These are phyloP conservation scores for Coecobrya sp. DNA, from an alignment of 2,888 invertebrate genomes.

Conservation along the genomic window DNA sequence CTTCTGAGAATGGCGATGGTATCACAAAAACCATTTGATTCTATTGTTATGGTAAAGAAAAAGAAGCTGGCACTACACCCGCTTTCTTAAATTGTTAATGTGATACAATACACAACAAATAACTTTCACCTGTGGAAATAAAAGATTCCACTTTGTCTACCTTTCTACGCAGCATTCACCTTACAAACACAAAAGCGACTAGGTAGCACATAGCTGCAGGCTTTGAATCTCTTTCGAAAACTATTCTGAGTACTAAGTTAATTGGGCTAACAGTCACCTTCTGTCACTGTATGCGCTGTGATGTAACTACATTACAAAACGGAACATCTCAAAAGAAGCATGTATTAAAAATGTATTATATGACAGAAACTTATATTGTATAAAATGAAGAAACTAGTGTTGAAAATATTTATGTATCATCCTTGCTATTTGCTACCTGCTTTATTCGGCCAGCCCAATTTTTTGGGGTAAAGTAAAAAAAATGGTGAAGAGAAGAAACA, in stretches of 20 bases:
- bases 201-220: no score
- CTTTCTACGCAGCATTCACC: not conserved
- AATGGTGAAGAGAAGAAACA: not conserved
- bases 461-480: slow-evolving; percentile 30
- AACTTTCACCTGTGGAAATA: slow-evolving; percentile 4
- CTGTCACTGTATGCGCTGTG: not conserved
- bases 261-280: not conserved
- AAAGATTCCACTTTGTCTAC: not conserved
- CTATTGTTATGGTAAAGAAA: not conserved
- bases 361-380: no score
- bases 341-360: no score
- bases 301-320: not conserved
- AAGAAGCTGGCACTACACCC: not conserved
- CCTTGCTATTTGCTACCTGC: not conserved
- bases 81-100: not conserved
- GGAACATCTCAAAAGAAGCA: not conserved
- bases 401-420: not conserved
- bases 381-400: no score
- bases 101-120: not conserved
- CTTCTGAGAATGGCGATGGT: not conserved
- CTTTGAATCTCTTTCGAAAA: no score
- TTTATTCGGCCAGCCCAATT: not conserved
- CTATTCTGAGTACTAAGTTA: no score
- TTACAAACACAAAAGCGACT: not conserved
- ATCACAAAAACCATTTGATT: not conserved